A percentile compares a stretch with the other conserved stretches of the same genome.
Conservation (phyloP, 2,888 invertebrate species). For the Chirona hameri region DNA sequence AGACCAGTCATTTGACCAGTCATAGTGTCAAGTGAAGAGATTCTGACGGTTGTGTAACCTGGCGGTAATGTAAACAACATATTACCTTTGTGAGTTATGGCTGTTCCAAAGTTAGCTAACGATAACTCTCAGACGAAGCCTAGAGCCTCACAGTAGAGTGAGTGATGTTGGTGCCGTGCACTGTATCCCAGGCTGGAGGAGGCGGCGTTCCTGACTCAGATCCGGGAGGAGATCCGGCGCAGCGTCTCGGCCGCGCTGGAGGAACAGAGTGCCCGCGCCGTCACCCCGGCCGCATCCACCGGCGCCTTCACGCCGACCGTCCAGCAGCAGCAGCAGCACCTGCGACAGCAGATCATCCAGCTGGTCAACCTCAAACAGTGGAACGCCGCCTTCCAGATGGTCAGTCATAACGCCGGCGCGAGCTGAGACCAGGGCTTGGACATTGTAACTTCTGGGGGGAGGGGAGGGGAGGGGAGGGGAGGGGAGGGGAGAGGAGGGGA, state of each 20-base stretch:
- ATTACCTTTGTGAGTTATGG: no score
- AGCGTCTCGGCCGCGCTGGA: slow-evolving; percentile 54
- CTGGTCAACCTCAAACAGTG: slow-evolving; percentile 67
- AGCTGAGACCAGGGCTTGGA: not conserved
- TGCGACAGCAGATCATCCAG: slow-evolving; percentile 63
- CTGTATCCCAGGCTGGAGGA: slow-evolving; percentile 31
- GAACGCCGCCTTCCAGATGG: slow-evolving; percentile 79
- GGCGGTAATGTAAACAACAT: no score
- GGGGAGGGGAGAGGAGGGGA: not conserved
- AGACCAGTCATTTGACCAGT: no score
- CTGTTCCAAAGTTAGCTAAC: no score
- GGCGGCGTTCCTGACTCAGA: slow-evolving; percentile 42
- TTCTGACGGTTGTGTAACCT: no score
- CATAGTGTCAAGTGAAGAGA: no score
- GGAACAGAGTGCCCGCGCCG: slow-evolving; percentile 62
- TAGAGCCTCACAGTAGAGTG: no score
- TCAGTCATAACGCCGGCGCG: slow-evolving; percentile 40
- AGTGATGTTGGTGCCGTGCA: not conserved
- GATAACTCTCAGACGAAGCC: no score
- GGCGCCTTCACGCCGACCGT: slow-evolving; percentile 39
- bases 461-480: not conserved
- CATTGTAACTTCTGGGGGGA: not conserved
- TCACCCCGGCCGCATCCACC: slow-evolving; percentile 58
- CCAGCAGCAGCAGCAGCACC: slow-evolving; percentile 44
- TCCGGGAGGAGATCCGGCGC: slow-evolving; percentile 50